Evolutionary conservation across 2,797 vertebrate genomes (phyloP).

Genomic region (Diplodus puntazzo): DNA sequence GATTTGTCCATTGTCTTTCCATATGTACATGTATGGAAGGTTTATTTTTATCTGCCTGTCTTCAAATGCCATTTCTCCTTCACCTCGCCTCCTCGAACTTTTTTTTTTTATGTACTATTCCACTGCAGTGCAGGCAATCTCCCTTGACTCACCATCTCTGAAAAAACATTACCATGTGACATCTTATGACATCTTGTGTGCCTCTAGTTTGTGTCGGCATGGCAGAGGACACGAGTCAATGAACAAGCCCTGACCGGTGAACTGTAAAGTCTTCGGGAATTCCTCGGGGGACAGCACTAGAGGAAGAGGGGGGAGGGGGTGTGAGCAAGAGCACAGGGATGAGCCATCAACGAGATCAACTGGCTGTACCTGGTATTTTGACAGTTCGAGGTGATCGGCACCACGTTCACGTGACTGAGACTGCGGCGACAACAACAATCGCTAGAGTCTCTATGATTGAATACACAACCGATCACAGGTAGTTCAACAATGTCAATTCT

Average conservation of each 20-base stretch:
- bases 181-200: slow-evolving; percentile 61
- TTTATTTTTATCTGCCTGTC: slow-evolving; percentile 39
- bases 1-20: background rate
- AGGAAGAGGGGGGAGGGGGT: slow-evolving; percentile 13
- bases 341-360: slow-evolving; percentile 45
- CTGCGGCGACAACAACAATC: slow-evolving; percentile 7
- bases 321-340: slow-evolving; percentile 35
- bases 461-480: background rate
- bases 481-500: background rate
- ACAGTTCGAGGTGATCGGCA: slow-evolving; percentile 44
- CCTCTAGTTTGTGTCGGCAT: slow-evolving; percentile 66
- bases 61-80: slow-evolving; percentile 19
- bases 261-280: slow-evolving; percentile 59
- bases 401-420: slow-evolving; percentile 27
- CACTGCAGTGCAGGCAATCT: slow-evolving; percentile 23
- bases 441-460: background rate
- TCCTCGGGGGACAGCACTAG: slow-evolving; percentile 50
- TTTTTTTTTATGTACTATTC: slow-evolving; percentile 24
- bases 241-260: slow-evolving; percentile 71
- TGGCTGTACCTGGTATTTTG: slow-evolving; percentile 52
- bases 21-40: slow-evolving; percentile 7
- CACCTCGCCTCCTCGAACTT: slow-evolving; percentile 15
- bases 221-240: slow-evolving; percentile 65
- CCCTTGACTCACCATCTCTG: slow-evolving; percentile 48
- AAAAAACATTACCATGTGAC: slow-evolving; percentile 59